These are phyloP conservation scores for Indri indri DNA, from an alignment of 2,113 vertebrate genomes.

Conservation along the genomic window DNA sequence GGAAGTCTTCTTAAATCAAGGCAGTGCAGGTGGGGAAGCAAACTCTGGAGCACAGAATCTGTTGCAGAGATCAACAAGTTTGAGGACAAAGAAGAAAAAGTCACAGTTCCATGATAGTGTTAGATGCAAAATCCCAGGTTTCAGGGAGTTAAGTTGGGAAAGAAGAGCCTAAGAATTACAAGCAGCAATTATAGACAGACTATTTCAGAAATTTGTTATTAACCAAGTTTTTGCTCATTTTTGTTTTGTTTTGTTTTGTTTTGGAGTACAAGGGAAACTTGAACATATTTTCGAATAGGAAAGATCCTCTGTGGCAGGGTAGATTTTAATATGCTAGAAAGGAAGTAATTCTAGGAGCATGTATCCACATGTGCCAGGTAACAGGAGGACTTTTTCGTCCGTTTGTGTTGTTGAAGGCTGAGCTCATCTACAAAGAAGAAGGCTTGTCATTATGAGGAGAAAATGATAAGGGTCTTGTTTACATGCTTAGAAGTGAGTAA, in stretches of 20 bases:
- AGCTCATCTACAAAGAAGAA: background rate
- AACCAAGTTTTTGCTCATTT: background rate
- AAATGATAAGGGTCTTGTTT: background rate
- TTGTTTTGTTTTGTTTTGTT: background rate
- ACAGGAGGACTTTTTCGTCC: background rate
- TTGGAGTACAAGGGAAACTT: background rate
- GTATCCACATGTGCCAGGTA: background rate
- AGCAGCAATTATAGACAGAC: background rate
- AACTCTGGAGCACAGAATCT: background rate
- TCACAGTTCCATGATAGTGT: background rate
- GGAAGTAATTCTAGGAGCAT: background rate
- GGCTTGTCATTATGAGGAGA: background rate
- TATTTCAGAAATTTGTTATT: background rate
- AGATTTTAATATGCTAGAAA: background rate
- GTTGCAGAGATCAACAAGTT: background rate
- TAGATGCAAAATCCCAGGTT: background rate
- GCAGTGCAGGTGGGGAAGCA: background rate
- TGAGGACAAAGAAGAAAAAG: background rate
- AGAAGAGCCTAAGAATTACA: background rate
- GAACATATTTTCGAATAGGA: background rate
- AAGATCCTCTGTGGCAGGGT: background rate
- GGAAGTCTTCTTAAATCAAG: background rate
- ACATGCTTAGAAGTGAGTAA: background rate
- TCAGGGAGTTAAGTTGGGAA: background rate
- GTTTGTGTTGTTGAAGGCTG: background rate